Evolutionary conservation across 2,113 vertebrate species (phyloP).

Genomic region (Gila orcuttii): DNA sequence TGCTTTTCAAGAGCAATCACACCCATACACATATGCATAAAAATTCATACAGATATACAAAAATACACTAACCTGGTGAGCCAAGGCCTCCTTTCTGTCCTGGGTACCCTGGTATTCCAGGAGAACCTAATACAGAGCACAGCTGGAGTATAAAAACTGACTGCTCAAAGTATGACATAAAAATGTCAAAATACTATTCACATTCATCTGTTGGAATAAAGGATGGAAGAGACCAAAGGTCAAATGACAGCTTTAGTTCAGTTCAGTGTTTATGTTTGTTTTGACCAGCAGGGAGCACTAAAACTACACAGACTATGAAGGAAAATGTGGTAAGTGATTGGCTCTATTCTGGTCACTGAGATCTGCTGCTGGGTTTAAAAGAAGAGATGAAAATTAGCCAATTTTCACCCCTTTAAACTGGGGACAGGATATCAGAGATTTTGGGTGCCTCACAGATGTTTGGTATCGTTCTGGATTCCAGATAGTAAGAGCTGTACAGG

Average conservation of each 20-base stretch:
- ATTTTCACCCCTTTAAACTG: background rate
- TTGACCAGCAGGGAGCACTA: conserved; percentile 35
- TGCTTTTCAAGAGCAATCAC: too few relatives aligned
- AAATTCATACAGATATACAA: background rate
- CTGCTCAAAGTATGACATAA: too few relatives aligned
- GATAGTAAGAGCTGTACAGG: background rate
- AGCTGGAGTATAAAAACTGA: background rate
- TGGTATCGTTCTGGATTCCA: background rate
- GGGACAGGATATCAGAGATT: background rate
- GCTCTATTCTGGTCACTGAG: background rate
- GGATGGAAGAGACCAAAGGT: background rate
- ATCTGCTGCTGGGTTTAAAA: background rate
- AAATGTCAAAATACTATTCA: background rate
- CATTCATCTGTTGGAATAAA: background rate
- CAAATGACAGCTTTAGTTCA: background rate
- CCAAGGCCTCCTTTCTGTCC: conserved; percentile 40
- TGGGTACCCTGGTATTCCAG: conserved; percentile 16
- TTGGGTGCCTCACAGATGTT: background rate
- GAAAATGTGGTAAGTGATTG: background rate
- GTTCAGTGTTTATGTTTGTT: background rate
- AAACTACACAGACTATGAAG: conserved; percentile 1
- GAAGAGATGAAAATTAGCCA: too few relatives aligned
- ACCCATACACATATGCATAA: background rate
- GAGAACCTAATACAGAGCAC: conserved; percentile 36
- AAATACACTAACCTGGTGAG: conserved; percentile 39